Evolutionary conservation across 1,140 invertebrate species (phyloP).

Genomic region (Delia radicum): DNA sequence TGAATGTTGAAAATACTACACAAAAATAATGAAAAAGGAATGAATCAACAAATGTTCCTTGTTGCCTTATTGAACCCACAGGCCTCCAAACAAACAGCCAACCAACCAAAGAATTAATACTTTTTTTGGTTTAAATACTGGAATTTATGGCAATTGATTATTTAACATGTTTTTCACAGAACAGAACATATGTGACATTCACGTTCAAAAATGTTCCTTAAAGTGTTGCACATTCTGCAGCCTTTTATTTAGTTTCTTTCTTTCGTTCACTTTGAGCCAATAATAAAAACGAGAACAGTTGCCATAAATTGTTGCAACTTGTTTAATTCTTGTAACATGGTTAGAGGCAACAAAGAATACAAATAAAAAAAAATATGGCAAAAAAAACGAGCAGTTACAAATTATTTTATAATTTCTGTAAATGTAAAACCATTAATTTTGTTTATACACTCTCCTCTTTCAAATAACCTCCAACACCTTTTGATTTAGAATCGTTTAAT

Average conservation of each 20-base stretch:
- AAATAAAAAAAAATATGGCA: neutral
- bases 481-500: neutral
- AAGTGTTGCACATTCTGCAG: constrained; percentile 15
- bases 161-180: constrained; percentile 54
- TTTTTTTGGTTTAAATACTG: constrained; percentile 24
- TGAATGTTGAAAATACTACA: neutral
- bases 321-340: neutral
- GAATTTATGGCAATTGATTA: constrained; percentile 51
- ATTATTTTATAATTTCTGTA: constrained; percentile 31
- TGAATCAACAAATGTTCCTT: neutral
- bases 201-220: neutral
- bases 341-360: neutral
- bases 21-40: neutral
- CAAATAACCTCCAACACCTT: neutral
- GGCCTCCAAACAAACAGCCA: neutral
- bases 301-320: constrained; percentile 7
- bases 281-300: neutral
- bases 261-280: neutral
- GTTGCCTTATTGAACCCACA: neutral
- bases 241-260: neutral
- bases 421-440: constrained; percentile 31
- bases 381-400: constrained; percentile 24
- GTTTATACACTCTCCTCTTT: neutral
- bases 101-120: neutral
- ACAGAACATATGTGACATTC: constrained; percentile 31